A percentile compares a stretch with the other conserved stretches of the same genome.
These are phyloP conservation scores for Podiceps cristatus DNA, from an alignment of 2,113 vertebrate species.

Conservation along the genomic window DNA sequence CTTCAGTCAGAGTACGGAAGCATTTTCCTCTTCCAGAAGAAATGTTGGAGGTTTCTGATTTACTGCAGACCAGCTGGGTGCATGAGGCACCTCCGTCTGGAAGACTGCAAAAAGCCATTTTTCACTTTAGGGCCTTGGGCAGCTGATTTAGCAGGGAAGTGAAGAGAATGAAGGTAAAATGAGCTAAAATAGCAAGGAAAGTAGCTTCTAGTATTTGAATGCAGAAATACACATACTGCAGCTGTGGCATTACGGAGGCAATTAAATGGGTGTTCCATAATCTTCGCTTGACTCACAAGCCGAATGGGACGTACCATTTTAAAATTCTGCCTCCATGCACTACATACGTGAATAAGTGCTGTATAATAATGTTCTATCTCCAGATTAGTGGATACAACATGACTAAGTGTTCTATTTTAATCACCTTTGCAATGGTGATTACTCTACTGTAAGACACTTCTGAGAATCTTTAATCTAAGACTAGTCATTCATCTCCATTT, in stretches of 20 bases:
- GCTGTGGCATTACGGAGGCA: constrained; percentile 64
- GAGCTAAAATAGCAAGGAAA: constrained; percentile 35
- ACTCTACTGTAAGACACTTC: background rate
- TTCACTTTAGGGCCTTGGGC: background rate
- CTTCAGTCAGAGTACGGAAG: background rate
- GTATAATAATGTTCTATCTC: constrained; percentile 28
- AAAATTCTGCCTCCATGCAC: constrained; percentile 46
- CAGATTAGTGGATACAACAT: constrained; percentile 41
- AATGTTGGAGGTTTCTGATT: background rate
- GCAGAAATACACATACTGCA: constrained; percentile 41
- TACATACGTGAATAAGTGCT: constrained; percentile 11
- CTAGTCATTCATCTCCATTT: constrained; percentile 56
- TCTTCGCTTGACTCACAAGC: constrained; percentile 50
- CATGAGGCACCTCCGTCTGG: background rate
- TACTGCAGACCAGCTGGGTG: background rate
- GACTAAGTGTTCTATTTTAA: constrained; percentile 66
- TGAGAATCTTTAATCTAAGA: constrained; percentile 31
- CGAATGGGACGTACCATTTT: constrained; percentile 7
- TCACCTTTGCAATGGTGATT: constrained; percentile 45
- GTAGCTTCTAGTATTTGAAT: constrained; percentile 35
- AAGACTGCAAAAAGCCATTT: constrained; percentile 11
- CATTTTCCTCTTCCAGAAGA: background rate
- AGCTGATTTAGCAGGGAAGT: constrained; percentile 11
- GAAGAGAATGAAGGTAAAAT: constrained; percentile 52
- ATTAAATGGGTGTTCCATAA: constrained; percentile 70